Conservation (phyloP, 2,888 invertebrate species). For the Ormia ochracea region DNA sequence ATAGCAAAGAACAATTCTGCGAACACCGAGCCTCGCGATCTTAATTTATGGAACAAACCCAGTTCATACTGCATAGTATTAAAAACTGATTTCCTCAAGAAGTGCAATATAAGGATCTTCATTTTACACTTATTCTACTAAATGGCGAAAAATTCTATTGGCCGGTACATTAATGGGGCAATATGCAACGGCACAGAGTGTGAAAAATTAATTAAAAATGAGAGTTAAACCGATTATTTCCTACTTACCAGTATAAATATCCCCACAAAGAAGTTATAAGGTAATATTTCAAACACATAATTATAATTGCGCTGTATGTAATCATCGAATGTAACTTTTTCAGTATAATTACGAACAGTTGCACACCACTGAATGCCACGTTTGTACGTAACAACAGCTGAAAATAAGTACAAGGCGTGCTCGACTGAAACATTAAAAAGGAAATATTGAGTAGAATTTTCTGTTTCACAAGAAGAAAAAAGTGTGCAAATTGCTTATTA, state of each 20-base stretch:
- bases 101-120: no score
- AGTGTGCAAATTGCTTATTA: constrained; percentile 31
- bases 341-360: constrained; percentile 60
- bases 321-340: constrained; percentile 62
- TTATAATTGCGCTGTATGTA: constrained; percentile 68
- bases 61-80: no score
- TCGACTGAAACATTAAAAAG: constrained; percentile 66
- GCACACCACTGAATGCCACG: constrained; percentile 64
- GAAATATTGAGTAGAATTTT: neutral
- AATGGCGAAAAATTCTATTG: no score
- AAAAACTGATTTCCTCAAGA: no score
- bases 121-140: no score
- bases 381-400: constrained; percentile 66
- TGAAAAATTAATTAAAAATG: no score
- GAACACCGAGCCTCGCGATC: no score
- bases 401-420: constrained; percentile 69
- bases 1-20: no score
- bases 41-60: no score
- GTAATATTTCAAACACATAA: constrained; percentile 69
- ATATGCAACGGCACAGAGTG: no score
- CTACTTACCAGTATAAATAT: constrained; percentile 67
- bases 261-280: constrained; percentile 64
- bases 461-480: neutral
- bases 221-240: neutral
- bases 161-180: no score